These are phyloP conservation scores for Pangasius krempfi DNA, from an alignment of 2,797 vertebrate species.

Conservation along the genomic window DNA sequence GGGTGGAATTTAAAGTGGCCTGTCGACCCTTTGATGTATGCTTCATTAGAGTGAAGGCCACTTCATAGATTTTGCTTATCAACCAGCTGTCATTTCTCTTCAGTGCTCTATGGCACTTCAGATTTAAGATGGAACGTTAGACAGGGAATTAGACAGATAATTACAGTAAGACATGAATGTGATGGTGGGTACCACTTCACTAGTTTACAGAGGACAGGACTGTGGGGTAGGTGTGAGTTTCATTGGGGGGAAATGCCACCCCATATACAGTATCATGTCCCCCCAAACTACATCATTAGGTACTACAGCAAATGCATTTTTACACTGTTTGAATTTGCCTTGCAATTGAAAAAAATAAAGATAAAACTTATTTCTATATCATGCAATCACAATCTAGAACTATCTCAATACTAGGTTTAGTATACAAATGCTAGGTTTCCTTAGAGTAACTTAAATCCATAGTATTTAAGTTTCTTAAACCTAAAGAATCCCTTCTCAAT, in stretches of 20 bases:
- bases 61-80: slow-evolving; percentile 46
- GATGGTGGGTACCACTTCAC: neutral
- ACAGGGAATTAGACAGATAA: slow-evolving; percentile 5
- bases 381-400: neutral
- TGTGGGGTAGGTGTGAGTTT: neutral
- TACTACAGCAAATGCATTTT: neutral
- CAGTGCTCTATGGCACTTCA: slow-evolving; percentile 27
- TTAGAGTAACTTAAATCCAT: too few relatives aligned
- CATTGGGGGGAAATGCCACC: neutral
- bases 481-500: neutral
- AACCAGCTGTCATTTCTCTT: slow-evolving; percentile 50
- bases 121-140: neutral
- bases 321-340: neutral
- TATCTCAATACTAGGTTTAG: neutral
- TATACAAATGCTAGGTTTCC: neutral
- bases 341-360: slow-evolving; percentile 1
- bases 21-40: slow-evolving; percentile 51
- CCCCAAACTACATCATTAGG: neutral
- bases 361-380: neutral
- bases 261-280: neutral
- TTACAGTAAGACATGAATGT: neutral
- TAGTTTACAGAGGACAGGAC: neutral
- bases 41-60: slow-evolving; percentile 52
- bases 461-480: neutral
- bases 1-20: slow-evolving; percentile 44